Percentiles rank a stretch among this genome's conserved stretches.
Evolutionary conservation across 2,797 vertebrate genomes (phyloP).

Genomic region (Hydrophis major): DNA sequence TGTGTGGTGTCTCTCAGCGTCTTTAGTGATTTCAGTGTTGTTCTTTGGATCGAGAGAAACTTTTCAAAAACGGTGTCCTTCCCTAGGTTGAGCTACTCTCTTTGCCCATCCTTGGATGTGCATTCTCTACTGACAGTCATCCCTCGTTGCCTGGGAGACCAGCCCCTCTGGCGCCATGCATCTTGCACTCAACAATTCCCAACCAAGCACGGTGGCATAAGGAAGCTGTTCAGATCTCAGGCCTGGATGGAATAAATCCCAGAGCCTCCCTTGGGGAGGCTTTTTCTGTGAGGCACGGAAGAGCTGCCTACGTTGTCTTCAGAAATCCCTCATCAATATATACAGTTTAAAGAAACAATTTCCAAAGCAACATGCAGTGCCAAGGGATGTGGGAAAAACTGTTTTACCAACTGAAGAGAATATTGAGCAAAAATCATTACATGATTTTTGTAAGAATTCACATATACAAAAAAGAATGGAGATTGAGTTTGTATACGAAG

Average conservation of each 20-base stretch:
- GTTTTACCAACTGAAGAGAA: background rate
- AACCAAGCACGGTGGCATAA: conserved; percentile 11
- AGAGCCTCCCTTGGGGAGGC: background rate
- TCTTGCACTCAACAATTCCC: conserved; percentile 18
- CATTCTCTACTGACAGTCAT: conserved; percentile 23
- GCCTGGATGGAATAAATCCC: conserved; percentile 3
- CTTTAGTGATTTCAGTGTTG: background rate
- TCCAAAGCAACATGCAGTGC: background rate
- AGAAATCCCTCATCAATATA: background rate
- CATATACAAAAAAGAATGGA: background rate
- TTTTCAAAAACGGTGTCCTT: background rate
- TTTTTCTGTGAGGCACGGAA: background rate
- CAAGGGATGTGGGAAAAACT: background rate
- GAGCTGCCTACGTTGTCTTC: background rate
- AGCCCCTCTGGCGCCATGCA: conserved; percentile 25
- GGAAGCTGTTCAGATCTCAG: conserved; percentile 14
- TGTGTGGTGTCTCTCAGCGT: background rate
- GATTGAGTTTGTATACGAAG: background rate
- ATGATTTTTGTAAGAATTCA: background rate
- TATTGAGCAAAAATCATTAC: background rate
- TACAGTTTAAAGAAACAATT: background rate
- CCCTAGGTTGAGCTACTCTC: background rate
- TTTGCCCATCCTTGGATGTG: conserved; percentile 21
- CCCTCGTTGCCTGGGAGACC: conserved; percentile 29
- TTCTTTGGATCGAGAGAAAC: background rate